Base-by-base conservation (phyloP, 2,797 vertebrate species). In the Nyctalus aviator region DNA sequence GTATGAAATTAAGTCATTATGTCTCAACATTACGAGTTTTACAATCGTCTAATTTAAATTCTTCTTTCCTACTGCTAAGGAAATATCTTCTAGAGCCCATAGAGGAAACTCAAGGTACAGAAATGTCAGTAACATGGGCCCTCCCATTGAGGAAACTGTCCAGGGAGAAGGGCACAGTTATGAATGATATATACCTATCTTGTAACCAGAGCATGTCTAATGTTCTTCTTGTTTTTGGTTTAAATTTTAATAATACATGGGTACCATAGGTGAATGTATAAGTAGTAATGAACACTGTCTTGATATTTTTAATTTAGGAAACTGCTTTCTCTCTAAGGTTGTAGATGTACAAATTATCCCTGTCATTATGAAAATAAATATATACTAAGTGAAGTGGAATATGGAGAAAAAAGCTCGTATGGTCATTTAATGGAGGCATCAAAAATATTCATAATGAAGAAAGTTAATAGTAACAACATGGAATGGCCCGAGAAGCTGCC, bases 301-400 rank as follows among this genome's bases (percentile, higher is more conserved):
- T 88, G 25, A 32, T 73, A 78, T 59, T 90, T 93, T 93, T 18
- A 84, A 30, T 8, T 82, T 79, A n/a, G 30, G 20, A 89, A 91
- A 41, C 6, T n/a, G 9, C 57, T 27, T 90, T 88, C 41, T 64
- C 75, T 71, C 13, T 41, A 44, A 77, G 37, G 23, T 68, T 18
- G 88, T 37, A 57, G 32, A 25, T 73, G 68, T 72, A 35, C 5
- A 77, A 82, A 21, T 46, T 78, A 48, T 11, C 13, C 3, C 18
- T 77, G 15, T 44, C 18, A 9, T 72, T 18, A 20, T 35, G 75
- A 89, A 93, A 85, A 73, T 73, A 84, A 84, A n/a, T 78, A 46
- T 30, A 18, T 27, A 77, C 18, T 53, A 88, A 83, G 14, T 27
- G 17, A 72, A 86, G 18, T 64, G 12, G 25, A 57, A 75, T 57